Evolutionary conservation across 1,140 invertebrate species (phyloP).

Genomic region (Caenorhabditis remanei): DNA sequence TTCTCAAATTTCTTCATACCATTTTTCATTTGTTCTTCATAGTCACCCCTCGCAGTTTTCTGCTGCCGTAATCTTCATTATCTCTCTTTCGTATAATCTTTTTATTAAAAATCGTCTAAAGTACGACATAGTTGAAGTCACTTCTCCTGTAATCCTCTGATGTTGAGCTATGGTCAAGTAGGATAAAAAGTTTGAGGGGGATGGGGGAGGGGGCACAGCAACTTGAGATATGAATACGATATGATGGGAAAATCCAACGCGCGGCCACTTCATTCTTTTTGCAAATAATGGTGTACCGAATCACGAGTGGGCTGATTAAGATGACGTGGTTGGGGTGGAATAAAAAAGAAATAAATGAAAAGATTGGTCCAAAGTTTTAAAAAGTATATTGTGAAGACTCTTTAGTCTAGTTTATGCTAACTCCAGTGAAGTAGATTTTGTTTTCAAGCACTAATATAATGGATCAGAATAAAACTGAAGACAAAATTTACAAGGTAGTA

Average conservation of each 20-base stretch:
- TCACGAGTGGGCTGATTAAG: conserved; percentile 35
- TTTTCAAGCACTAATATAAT: too few relatives aligned
- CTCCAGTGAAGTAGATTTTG: too few relatives aligned
- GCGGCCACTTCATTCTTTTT: not conserved
- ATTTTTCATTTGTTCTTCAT: too few relatives aligned
- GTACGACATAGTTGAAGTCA: not conserved
- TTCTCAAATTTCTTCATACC: too few relatives aligned
- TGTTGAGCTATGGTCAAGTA: conserved; percentile 36
- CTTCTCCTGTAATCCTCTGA: not conserved
- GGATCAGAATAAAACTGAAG: too few relatives aligned
- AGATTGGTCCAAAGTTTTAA: too few relatives aligned
- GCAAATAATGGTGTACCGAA: not conserved
- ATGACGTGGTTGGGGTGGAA: not conserved
- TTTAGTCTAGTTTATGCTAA: too few relatives aligned
- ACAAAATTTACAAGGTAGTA: too few relatives aligned
- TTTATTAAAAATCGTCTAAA: conserved; percentile 21
- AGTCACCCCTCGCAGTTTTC: too few relatives aligned
- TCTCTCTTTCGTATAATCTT: not conserved
- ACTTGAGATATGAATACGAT: conserved; percentile 35
- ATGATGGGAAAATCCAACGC: conserved; percentile 42
- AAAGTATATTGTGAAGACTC: too few relatives aligned
- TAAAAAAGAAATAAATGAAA: not conserved
- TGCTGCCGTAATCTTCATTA: too few relatives aligned
- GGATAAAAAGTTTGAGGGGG: not conserved
- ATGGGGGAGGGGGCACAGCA: not conserved